Evolutionary conservation across 23 tunicate species (phyloP), one percentile per base, ranked within the genome.

Genomic region (Styela clava): DNA sequence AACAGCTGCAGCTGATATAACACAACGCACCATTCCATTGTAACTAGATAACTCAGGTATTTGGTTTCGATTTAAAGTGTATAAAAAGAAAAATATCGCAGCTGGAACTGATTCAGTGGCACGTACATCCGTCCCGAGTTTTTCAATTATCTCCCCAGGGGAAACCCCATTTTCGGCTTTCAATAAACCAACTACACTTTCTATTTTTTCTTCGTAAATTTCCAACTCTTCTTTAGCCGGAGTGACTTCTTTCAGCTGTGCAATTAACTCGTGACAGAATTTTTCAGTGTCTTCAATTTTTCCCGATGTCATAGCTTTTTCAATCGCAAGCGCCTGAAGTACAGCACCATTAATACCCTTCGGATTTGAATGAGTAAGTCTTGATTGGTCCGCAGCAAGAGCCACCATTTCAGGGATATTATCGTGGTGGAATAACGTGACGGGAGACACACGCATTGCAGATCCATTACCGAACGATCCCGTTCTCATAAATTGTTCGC

Each of bases 381-480:
- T 73, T 63, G 95, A 74, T 1, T 74, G 79, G 24, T 31, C 23
- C 16, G 21, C 61, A 0, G 79, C 67, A 35, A 85, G 70, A 21
- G 78, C 51, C 22, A 56, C 83, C 37, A 85, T 28, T 63, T 65
- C 64, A 29, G 67, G 12, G 20, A 25, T 21, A 28, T 85, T 37
- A 68, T 65, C 37, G 63, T 71, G 74, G 31, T 37, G 79, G 61
- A 79, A 84, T 1, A 89, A 65, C 18, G 88, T 79, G 7, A 89
- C 88, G 24, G 95, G 95, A 34, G 78, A 84, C 20, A 89, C 95
- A 35, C 95, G 70, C 95, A 89, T 89, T 1, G 85, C 95, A 33
- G 95, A 84, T 2, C 95, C 95, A 64, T 89, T 89, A 29, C 95
- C 95, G 82, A 79, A 89, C 20, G 95, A 89, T 27, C 95, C 95